Evolutionary conservation across 2,888 invertebrate genomes (phyloP), one percentile per base, ranked within the genome.

Genomic region (Leistus spinibarbis): DNA sequence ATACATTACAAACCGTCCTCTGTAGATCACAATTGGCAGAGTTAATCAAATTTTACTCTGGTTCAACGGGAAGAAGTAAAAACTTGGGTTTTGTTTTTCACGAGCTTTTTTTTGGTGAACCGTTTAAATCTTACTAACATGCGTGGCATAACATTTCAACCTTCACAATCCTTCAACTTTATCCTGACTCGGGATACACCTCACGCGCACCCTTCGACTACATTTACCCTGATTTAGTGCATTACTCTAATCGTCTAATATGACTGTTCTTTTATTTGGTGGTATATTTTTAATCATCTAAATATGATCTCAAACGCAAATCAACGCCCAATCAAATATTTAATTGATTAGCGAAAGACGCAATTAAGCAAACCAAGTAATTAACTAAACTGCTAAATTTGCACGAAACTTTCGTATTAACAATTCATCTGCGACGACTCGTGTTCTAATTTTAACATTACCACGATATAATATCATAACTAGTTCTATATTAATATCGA

Each of bases 381-480:
- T 71, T 65, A 65, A 56, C 63, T 40, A 40, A 40, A 40, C 40
- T 20, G 65, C 56, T 24, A 70, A 71, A 71, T 63, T 54, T 64
- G 56, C 54, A 17, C 24, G 64, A 71, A 71, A 71, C 56, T 70
- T 63, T 54, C 17, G 23, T 65, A 71, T 71, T 71, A 71, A 71
- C 54, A 64, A 71, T 71, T 71, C 71, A 71, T 71, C 60, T 17
- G 13, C 7, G 40, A 40, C 7, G 40, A 40, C 10, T 40, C 40
- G 40, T 40, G 40, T 13, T 40, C 40, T 40, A 40, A 40, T 40
- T 40, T 40, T 40, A 40, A 40, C 40, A 40, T 40, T 40, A 40
- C 3, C 7, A 40, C 40, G 40, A 7, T 40, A 13, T 40, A 13
- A 40, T 40, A 40, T 40, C 40, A 40, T 40, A 40, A 40, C 40